Evolutionary conservation across 2,113 vertebrate genomes (phyloP).

Genomic region (Calonectris borealis): DNA sequence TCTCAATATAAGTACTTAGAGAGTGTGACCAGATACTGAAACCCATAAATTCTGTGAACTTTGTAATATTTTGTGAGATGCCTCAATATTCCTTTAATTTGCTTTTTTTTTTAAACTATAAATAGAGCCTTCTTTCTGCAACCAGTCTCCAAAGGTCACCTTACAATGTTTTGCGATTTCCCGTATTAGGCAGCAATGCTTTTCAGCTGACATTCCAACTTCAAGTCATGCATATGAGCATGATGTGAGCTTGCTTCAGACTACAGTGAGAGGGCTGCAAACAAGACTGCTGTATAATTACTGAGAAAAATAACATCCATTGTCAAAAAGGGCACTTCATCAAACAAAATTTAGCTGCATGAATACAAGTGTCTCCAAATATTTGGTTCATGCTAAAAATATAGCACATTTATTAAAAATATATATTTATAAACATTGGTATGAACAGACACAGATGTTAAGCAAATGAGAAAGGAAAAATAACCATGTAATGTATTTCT

Average conservation of each 20-base stretch:
- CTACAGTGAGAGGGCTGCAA: constrained; percentile 40
- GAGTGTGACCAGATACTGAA: neutral
- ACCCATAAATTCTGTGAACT: neutral
- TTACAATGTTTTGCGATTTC: constrained; percentile 46
- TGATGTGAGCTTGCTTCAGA: constrained; percentile 47
- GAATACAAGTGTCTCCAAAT: constrained; percentile 62
- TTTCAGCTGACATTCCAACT: constrained; percentile 67
- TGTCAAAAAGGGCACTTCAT: constrained; percentile 38
- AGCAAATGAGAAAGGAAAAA: constrained; percentile 70
- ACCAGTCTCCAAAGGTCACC: constrained; percentile 62
- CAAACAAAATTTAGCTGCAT: constrained; percentile 52
- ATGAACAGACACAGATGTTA: constrained; percentile 73
- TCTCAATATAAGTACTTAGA: neutral
- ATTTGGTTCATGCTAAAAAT: constrained; percentile 84
- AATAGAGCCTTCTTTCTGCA: constrained; percentile 41
- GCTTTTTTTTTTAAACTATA: neutral
- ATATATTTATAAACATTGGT: constrained; percentile 81
- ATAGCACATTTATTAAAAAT: constrained; percentile 87
- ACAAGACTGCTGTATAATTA: constrained; percentile 25
- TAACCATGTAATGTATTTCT: constrained; percentile 49
- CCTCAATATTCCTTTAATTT: neutral
- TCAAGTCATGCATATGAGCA: constrained; percentile 66
- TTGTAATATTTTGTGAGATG: neutral
- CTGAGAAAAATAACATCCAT: constrained; percentile 7
- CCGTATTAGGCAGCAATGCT: constrained; percentile 56